A percentile compares a stretch with the other conserved stretches of the same genome.
These are phyloP conservation scores for Eira barbara DNA, from an alignment of 2,113 vertebrate genomes.

Conservation along the genomic window DNA sequence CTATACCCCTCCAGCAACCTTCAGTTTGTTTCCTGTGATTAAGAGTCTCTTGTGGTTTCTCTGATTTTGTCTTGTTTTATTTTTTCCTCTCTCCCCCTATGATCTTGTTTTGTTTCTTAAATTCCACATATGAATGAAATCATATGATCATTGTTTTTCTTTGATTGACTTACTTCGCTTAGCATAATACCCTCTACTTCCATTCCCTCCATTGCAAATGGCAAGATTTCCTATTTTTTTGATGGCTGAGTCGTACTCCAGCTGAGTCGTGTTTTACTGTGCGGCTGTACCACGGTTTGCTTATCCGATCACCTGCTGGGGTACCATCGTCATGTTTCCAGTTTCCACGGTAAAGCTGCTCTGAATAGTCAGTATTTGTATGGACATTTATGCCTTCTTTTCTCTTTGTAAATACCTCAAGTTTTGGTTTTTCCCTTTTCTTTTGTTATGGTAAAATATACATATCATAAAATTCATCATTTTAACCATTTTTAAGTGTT, in stretches of 20 bases:
- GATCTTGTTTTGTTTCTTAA: neutral
- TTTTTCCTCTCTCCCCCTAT: too few relatives aligned
- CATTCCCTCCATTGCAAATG: neutral
- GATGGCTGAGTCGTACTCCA: neutral
- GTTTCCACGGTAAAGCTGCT: neutral
- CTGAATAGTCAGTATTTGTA: neutral
- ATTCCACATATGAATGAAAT: neutral
- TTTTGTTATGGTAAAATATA: neutral
- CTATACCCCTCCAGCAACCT: too few relatives aligned
- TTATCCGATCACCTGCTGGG: neutral
- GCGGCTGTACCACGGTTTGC: neutral
- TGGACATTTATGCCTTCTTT: neutral
- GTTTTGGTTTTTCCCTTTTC: neutral
- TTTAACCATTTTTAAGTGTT: neutral
- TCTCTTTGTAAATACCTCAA: neutral
- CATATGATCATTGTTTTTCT: neutral
- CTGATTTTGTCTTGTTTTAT: too few relatives aligned
- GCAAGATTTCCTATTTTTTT: neutral
- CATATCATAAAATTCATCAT: neutral
- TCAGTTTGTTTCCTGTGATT: too few relatives aligned
- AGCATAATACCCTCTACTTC: neutral
- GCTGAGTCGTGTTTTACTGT: neutral
- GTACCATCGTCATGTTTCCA: neutral
- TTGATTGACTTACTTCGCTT: neutral
- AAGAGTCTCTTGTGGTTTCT: too few relatives aligned